Evolutionary conservation across 2,113 vertebrate genomes (phyloP).

Genomic region (Sinocyclocheilus grahami): DNA sequence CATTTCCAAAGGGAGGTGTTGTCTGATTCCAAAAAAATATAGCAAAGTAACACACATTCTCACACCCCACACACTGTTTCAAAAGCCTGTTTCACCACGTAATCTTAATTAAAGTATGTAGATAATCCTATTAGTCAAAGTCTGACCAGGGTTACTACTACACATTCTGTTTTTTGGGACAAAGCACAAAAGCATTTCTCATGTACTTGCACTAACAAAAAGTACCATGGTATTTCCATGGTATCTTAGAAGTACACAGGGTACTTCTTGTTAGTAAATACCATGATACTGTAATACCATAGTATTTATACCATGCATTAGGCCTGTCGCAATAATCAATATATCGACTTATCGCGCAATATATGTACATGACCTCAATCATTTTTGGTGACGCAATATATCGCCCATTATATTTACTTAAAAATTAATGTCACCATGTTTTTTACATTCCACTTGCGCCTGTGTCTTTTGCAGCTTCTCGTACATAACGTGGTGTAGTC

Average conservation of each 20-base stretch:
- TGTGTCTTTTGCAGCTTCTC: too few relatives aligned
- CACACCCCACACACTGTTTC: slow-evolving; percentile 10
- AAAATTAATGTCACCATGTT: too few relatives aligned
- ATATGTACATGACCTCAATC: too few relatives aligned
- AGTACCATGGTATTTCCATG: not conserved
- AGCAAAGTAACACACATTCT: slow-evolving; percentile 21
- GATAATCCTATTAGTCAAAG: slow-evolving; percentile 34
- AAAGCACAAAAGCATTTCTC: slow-evolving; percentile 22
- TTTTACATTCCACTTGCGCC: too few relatives aligned
- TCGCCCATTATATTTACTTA: too few relatives aligned
- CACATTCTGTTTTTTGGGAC: slow-evolving; percentile 7
- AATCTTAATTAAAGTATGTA: slow-evolving; percentile 33
- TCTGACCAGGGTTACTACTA: not conserved
- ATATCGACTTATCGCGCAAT: too few relatives aligned
- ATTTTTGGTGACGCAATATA: too few relatives aligned
- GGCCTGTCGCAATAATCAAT: too few relatives aligned
- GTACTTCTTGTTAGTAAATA: not conserved
- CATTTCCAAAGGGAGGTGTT: not conserved
- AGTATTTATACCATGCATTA: not conserved
- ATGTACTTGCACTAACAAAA: not conserved
- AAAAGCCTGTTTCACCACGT: slow-evolving; percentile 35
- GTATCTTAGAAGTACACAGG: not conserved
- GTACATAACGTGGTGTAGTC: too few relatives aligned
- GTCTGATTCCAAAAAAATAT: not conserved
- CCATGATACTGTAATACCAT: not conserved